Evolutionary conservation across 2,888 invertebrate genomes (phyloP), one percentile per base, ranked within the genome.

Genomic region (Machimus rusticus): DNA sequence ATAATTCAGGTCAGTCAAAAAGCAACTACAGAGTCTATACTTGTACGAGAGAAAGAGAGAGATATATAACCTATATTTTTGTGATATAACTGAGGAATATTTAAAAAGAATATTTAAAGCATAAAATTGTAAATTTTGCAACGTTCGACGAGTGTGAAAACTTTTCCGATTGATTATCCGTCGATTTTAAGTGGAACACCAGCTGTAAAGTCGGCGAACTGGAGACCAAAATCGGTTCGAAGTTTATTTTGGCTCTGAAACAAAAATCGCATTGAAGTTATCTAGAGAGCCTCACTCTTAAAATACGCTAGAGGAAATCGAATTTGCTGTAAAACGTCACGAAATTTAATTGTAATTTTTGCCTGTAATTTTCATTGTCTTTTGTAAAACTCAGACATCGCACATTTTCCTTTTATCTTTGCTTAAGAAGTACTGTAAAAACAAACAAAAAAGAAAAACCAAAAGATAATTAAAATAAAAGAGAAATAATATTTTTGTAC

Each of bases 51-150:
- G 3, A 46, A 46, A 46, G 12, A 46, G 43, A 46, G 14, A 46
- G 43, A 78, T 23, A 78, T n/a, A 37, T 78, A 43, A 79, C 16
- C 46, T 79, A 79, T 79, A 79, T 79, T 79, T 79, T 79, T 79
- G 79, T 79, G 79, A 79, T 79, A 79, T 79, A 79, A 79, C 37
- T 43, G 28, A 51, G 37, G 6, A 79, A 31, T 79, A 79, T 51
- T 79, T 28, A 37, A 14, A 76, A 37, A 76, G 14, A 46, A 51
- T 31, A 79, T 14, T 51, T 31, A 78, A 78, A 51, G 5, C 28
- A 79, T 19, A 79, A 79, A 46, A 78, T 39, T 51, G 57, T 57
- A 23, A 34, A 57, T 6, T 6, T 39, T 19, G 23, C 12, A 74
- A 12, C 74, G 34, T 37, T 74, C 37, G 23, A 78, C 8, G 23